Evolutionary conservation across 2,113 vertebrate species (phyloP).

Genomic region (Baryphthengus martii): DNA sequence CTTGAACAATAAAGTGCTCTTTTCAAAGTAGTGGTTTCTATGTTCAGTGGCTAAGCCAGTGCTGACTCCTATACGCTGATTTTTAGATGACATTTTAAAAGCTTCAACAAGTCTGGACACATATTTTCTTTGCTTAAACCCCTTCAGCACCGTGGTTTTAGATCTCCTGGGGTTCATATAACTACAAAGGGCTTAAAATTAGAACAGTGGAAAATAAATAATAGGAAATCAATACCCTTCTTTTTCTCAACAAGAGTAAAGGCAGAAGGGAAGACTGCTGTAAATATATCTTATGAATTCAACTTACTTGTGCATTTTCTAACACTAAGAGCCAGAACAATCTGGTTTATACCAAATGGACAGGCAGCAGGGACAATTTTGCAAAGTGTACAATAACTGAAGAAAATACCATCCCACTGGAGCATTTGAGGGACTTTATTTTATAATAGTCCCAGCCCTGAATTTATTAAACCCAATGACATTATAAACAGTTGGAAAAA

Average conservation of each 20-base stretch:
- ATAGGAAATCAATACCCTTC: background rate
- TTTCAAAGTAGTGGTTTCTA: background rate
- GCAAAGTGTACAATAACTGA: background rate
- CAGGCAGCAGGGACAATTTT: background rate
- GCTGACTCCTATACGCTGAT: background rate
- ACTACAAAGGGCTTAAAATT: background rate
- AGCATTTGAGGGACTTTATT: background rate
- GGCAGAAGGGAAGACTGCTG: background rate
- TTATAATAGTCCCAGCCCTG: background rate
- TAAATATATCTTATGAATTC: background rate
- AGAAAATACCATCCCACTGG: background rate
- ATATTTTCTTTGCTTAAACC: constrained; percentile 4
- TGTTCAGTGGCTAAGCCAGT: background rate
- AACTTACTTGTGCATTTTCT: background rate
- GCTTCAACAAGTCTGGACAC: background rate
- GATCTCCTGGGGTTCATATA: background rate
- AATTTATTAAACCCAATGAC: background rate
- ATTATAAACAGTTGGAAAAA: background rate
- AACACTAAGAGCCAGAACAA: background rate
- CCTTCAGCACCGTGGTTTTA: background rate
- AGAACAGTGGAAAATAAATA: background rate
- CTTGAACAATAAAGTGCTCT: constrained; percentile 28
- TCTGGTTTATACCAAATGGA: background rate
- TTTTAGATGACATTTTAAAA: constrained; percentile 42
- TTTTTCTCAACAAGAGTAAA: background rate